phyloP scores from a whole-genome alignment of 2,797 vertebrate species.

The Pantherophis vulpinus region DNA sequence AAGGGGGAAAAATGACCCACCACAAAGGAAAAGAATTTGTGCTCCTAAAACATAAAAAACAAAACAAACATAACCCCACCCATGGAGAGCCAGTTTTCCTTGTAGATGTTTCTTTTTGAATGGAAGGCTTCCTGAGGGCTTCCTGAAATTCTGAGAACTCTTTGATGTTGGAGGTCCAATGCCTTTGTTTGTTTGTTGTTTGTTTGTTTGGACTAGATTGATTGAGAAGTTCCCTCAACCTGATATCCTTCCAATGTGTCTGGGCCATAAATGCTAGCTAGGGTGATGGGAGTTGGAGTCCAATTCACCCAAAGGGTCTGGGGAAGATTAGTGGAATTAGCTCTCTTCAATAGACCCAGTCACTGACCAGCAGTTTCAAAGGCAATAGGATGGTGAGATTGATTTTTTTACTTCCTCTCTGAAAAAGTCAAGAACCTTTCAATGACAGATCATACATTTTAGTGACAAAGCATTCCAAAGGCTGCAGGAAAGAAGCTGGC shows the following conservation, averaged over 20 bases:
- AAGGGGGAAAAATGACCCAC: not conserved
- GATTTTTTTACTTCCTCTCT: not conserved
- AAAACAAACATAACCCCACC: too few species aligned
- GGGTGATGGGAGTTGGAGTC: not conserved
- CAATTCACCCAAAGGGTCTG: not conserved
- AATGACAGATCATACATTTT: not conserved
- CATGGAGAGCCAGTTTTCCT: not conserved
- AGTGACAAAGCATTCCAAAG: constrained; percentile 29
- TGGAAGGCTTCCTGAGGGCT: not conserved
- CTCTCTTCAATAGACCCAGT: constrained; percentile 1
- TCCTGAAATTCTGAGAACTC: not conserved
- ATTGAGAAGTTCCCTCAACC: not conserved
- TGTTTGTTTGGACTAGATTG: too few species aligned
- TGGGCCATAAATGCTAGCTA: not conserved
- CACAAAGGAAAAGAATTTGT: not conserved
- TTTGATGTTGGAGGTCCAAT: constrained; percentile 8
- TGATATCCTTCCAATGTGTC: not conserved
- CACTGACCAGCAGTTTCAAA: not conserved
- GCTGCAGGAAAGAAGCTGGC: constrained; percentile 10
- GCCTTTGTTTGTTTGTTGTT: too few species aligned
- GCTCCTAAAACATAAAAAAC: constrained; percentile 20
- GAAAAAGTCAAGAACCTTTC: not conserved
- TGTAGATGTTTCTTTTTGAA: not conserved
- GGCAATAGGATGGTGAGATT: not conserved
- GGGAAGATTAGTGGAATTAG: not conserved